Conservation (phyloP, 2,113 vertebrate species). For the Peromyscus leucopus region DNA sequence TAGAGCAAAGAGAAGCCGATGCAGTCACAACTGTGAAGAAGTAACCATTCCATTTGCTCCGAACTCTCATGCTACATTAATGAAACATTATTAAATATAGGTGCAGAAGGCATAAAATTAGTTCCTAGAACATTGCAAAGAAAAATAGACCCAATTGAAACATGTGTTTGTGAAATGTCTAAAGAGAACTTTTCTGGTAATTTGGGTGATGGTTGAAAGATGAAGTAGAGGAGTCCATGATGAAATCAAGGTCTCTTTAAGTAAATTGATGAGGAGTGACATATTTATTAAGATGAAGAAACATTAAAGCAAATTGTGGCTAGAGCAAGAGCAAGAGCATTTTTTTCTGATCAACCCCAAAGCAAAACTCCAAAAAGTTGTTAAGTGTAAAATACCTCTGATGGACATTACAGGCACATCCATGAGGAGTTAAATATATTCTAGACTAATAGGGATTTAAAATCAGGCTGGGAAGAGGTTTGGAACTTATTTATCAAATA, state of each 20-base stretch:
- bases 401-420: background rate
- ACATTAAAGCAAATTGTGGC: background rate
- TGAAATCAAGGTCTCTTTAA: background rate
- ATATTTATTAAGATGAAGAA: background rate
- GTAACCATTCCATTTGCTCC: background rate
- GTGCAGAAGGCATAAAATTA: background rate
- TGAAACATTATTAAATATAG: background rate
- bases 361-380: no score
- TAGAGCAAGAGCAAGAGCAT: conserved; percentile 7
- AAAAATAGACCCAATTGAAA: background rate
- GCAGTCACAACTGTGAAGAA: background rate
- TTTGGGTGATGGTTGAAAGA: background rate
- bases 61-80: conserved; percentile 4
- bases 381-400: background rate
- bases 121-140: background rate
- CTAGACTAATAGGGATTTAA: background rate
- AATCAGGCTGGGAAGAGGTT: background rate
- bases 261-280: background rate
- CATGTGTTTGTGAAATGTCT: background rate
- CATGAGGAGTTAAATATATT: background rate
- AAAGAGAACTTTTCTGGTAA: background rate
- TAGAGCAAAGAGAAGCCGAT: background rate
- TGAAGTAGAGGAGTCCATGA: background rate
- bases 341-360: background rate
- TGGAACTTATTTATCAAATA: background rate